Base-by-base conservation (phyloP, 2,888 invertebrate genomes). In the Drosophila eohydei region DNA sequence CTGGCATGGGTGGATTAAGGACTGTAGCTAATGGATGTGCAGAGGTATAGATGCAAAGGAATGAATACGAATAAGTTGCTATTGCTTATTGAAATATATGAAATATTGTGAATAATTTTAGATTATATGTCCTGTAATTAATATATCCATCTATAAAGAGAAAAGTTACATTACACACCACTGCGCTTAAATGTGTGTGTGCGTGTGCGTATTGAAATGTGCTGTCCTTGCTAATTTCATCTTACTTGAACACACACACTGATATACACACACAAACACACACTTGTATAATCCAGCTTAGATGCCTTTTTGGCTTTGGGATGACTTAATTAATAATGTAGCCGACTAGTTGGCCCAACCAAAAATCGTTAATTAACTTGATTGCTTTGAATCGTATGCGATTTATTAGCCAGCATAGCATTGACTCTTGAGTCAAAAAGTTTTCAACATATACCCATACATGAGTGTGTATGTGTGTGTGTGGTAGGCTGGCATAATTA, bases 361-460 rank as follows among this genome's bases (percentile, higher is more conserved):
- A 89, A 87, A 89, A 87, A 82, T 74, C 81, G 80, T 85, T 89
- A 90, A 89, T 89, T 89, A 90, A 87, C 78, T 81, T 85, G 88
- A 90, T 91, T 90, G 89, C 77, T 77, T 90, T 79, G 79, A 77
- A 80, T 88, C 79, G 75, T 62, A 72, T 81, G 78, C 78, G 76
- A 86, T 86, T 88, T 86, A 75, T 85, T 88, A 78, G 80, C 75
- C 72, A 65, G 73, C 61, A 87, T 79, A 80, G 80, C 65, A 70
- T 78, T 80, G 78, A 71, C 68, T 80, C 64, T 56, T 66, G 70
- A 74, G 74, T 71, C 80, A 72, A 70, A 84, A 87, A 78, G 80
- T 74, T 77, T 74, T 55, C 59, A 66, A 38, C 62, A 43, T 44
- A 44, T 46, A n/a, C n/a, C n/a, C n/a, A n/a, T n/a, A 63, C 66